Evolutionary conservation across 2,888 invertebrate genomes (phyloP).

Genomic region (Drosophila putrida): DNA sequence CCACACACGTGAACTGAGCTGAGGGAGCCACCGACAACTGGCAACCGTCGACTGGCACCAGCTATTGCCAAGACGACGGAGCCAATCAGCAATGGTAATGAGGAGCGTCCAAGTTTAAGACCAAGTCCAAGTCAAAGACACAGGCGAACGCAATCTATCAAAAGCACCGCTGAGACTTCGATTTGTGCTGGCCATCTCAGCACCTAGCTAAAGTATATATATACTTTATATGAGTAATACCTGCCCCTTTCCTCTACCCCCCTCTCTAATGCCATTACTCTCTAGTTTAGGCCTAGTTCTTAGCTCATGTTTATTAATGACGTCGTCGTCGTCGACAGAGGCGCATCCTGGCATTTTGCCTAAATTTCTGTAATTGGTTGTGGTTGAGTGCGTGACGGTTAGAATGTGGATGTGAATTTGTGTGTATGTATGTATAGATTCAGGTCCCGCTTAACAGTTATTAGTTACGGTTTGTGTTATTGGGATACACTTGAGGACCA

Average conservation of each 20-base stretch:
- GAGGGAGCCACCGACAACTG: conserved; percentile 41
- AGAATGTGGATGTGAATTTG: conserved; percentile 9
- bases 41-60: conserved; percentile 9
- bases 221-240: conserved; percentile 6
- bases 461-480: conserved; percentile 72
- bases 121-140: conserved; percentile 32
- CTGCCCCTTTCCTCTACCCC: not conserved
- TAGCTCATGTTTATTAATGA: conserved; percentile 76
- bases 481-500: conserved; percentile 64
- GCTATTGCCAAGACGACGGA: conserved; percentile 33
- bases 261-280: not conserved
- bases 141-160: conserved; percentile 63
- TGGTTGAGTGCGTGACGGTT: conserved; percentile 65
- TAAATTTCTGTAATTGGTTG: conserved; percentile 78
- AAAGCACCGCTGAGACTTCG: conserved; percentile 69
- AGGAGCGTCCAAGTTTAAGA: conserved; percentile 52
- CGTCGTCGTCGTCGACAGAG: conserved; percentile 39
- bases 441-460: conserved; percentile 55
- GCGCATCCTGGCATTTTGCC: conserved; percentile 70
- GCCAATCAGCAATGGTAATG: conserved; percentile 77
- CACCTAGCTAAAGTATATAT: conserved; percentile 28
- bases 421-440: conserved; percentile 2
- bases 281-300: conserved; percentile 25
- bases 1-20: conserved; percentile 65
- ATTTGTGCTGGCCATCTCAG: conserved; percentile 53